Conservation (phyloP, 2,888 invertebrate genomes). For the Azorinus chamasolen region DNA sequence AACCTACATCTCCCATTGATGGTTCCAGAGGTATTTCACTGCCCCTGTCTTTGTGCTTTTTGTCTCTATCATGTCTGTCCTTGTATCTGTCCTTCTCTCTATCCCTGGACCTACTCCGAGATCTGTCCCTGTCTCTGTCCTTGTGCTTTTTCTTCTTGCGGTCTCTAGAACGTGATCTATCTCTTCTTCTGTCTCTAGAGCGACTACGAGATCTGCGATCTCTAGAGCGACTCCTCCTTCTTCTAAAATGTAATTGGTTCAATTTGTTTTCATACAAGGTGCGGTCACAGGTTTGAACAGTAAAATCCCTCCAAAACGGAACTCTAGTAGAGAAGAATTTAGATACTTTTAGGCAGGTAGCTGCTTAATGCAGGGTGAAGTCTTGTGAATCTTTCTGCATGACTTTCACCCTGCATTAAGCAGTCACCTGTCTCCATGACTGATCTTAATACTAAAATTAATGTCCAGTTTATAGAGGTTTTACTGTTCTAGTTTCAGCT, state of each 20-base stretch:
- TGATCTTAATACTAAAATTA: too few relatives aligned
- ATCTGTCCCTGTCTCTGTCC: conserved; percentile 17
- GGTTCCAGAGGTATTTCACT: conserved; percentile 87
- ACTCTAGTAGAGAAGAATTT: too few relatives aligned
- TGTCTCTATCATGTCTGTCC: conserved; percentile 38
- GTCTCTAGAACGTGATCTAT: conserved; percentile 73
- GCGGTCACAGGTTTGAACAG: too few relatives aligned
- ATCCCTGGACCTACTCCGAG: conserved; percentile 61
- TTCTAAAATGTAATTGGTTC: background rate
- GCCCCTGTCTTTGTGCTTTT: conserved; percentile 24
- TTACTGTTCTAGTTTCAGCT: background rate
- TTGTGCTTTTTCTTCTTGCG: conserved; percentile 69
- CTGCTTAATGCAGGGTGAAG: too few relatives aligned
- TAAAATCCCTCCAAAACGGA: too few relatives aligned
- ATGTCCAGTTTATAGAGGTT: background rate
- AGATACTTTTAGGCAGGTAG: too few relatives aligned
- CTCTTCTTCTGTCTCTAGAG: conserved; percentile 65
- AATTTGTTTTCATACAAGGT: too few relatives aligned
- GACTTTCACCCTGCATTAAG: too few relatives aligned
- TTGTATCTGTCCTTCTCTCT: conserved; percentile 38
- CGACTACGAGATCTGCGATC: conserved; percentile 28
- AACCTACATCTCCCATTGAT: conserved; percentile 86
- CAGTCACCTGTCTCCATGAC: too few relatives aligned
- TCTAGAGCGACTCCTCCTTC: conserved; percentile 65
- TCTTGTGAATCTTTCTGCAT: too few relatives aligned